Evolutionary conservation across 2,888 invertebrate genomes (phyloP).

Genomic region (Plagiodera versicolora): DNA sequence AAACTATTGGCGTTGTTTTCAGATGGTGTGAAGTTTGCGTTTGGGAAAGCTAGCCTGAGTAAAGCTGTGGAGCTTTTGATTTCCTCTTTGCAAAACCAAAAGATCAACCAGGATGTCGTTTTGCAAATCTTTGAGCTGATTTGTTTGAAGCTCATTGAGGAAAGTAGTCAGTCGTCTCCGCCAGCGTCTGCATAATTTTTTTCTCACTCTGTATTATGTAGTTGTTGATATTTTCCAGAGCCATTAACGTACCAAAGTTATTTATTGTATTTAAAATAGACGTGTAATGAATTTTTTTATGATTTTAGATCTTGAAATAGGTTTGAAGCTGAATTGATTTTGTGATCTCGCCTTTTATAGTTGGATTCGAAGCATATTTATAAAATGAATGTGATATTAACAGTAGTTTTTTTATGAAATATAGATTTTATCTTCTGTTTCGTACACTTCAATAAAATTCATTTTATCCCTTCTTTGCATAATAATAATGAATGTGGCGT

Average conservation of each 20-base stretch:
- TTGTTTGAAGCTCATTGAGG: conserved; percentile 43
- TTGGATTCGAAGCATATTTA: no score
- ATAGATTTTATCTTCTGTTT: no score
- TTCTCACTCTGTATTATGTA: neutral
- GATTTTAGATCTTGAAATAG: neutral
- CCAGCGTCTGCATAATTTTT: conserved; percentile 38
- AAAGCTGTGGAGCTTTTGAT: conserved; percentile 52
- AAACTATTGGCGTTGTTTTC: conserved; percentile 34
- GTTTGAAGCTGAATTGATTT: no score
- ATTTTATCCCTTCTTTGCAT: neutral
- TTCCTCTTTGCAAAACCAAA: conserved; percentile 53
- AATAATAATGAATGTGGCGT: no score
- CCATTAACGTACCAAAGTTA: neutral
- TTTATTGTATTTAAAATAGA: no score
- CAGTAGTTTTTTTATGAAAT: no score
- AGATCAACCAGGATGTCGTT: conserved; percentile 56
- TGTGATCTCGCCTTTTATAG: no score
- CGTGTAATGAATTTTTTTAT: neutral
- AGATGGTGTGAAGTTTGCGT: conserved; percentile 46
- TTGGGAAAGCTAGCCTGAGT: conserved; percentile 51
- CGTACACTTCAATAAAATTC: neutral
- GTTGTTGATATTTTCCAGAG: no score
- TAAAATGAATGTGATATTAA: no score
- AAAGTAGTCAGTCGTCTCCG: conserved; percentile 38
- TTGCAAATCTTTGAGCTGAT: conserved; percentile 56